Percentiles rank a stretch among this genome's conserved stretches.
Conservation (phyloP, 2,113 vertebrate species). For the Azemiops feae region DNA sequence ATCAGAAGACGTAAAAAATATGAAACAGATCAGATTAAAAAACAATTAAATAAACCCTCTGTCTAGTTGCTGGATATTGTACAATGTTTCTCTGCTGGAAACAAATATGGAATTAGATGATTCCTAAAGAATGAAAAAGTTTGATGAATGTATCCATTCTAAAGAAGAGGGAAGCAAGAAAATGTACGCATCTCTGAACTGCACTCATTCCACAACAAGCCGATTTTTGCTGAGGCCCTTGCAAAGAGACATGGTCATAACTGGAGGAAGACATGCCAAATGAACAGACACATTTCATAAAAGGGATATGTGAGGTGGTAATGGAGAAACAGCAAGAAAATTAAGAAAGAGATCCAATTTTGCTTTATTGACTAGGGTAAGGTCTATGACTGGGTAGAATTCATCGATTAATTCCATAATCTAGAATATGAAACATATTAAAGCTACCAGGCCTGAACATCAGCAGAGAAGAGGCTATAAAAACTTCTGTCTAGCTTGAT, state of each 20-base stretch:
- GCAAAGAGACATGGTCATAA: no score
- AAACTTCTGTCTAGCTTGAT: background rate
- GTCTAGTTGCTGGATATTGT: background rate
- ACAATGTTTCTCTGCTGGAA: background rate
- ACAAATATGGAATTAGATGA: background rate
- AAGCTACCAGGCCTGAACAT: background rate
- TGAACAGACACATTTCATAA: no score
- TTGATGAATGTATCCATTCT: background rate
- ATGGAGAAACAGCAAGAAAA: background rate
- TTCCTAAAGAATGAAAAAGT: background rate
- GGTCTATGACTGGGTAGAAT: background rate
- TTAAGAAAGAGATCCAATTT: background rate
- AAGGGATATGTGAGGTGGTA: background rate
- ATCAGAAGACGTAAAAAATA: background rate
- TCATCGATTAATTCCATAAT: background rate
- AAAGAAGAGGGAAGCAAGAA: background rate
- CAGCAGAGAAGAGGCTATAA: background rate
- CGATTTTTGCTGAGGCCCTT: no score
- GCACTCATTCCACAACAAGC: no score
- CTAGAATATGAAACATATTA: background rate
- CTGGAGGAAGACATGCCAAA: no score
- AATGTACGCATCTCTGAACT: background rate
- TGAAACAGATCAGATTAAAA: background rate
- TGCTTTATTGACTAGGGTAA: background rate
- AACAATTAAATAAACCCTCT: background rate